These are phyloP conservation scores for Synergus japonicus DNA, from an alignment of 2,888 invertebrate species.

Conservation along the genomic window DNA sequence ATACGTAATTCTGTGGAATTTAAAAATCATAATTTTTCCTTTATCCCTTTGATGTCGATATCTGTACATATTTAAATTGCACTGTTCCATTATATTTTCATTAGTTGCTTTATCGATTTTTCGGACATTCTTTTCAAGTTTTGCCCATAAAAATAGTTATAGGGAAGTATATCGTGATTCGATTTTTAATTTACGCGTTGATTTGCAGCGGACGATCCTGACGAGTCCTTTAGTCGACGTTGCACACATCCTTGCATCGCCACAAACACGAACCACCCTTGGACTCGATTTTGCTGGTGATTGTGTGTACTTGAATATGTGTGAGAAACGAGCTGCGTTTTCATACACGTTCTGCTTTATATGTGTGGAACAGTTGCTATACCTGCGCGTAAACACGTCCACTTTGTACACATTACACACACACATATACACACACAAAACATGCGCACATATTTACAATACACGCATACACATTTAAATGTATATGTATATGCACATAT, in stretches of 20 bases:
- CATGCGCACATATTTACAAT: conserved; percentile 44
- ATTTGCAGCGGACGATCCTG: conserved; percentile 38
- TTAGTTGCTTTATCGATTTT: conserved; percentile 6
- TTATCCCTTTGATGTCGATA: not conserved
- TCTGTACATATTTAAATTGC: not conserved
- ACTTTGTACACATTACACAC: conserved; percentile 24
- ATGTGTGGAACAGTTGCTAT: conserved; percentile 21
- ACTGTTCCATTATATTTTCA: not conserved
- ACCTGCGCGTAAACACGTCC: conserved; percentile 37
- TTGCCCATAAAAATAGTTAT: conserved; percentile 26
- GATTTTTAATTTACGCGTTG: conserved; percentile 41
- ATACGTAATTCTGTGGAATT: not conserved
- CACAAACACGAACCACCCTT: conserved; percentile 40
- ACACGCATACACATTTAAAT: conserved; percentile 41
- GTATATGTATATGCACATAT: not conserved
- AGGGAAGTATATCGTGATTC: conserved; percentile 40
- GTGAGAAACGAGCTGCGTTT: conserved; percentile 12
- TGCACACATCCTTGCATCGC: conserved; percentile 37
- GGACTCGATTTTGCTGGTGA: not conserved
- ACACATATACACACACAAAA: not conserved
- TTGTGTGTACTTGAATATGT: not conserved
- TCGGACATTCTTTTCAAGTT: not conserved
- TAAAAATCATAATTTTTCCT: not conserved
- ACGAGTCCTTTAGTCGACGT: conserved; percentile 40
- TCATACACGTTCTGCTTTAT: not conserved